These are phyloP conservation scores for Silurus asotus DNA, from an alignment of 2,113 vertebrate species.

Conservation along the genomic window DNA sequence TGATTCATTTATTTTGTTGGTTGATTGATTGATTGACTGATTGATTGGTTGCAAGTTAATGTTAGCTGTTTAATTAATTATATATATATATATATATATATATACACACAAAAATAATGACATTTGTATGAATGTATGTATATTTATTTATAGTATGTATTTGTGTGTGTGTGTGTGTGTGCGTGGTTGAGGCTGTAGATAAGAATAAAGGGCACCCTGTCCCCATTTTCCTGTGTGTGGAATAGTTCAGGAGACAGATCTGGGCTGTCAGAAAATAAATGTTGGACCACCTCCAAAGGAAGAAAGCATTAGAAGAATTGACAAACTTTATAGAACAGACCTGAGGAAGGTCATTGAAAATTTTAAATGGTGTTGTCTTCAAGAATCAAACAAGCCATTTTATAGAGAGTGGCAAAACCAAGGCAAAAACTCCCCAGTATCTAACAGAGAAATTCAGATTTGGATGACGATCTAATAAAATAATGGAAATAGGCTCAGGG, in stretches of 20 bases:
- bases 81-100: no score
- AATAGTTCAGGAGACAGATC: conserved; percentile 61
- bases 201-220: conserved; percentile 57
- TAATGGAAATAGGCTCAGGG: not conserved
- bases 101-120: no score
- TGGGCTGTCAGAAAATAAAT: conserved; percentile 65
- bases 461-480: not conserved
- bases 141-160: no score
- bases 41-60: not conserved
- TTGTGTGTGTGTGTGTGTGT: not conserved
- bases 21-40: not conserved
- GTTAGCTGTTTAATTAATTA: not conserved
- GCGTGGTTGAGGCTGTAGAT: not conserved
- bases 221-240: conserved; percentile 59
- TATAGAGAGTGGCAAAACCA: not conserved
- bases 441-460: not conserved
- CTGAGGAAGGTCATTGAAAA: not conserved
- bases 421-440: not conserved
- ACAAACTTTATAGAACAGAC: not conserved
- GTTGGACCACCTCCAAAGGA: conserved; percentile 52
- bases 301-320: conserved; percentile 12
- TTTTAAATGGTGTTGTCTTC: not conserved
- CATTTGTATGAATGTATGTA: no score
- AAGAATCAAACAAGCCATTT: not conserved
- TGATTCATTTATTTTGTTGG: not conserved